A percentile compares a stretch with the other conserved stretches of the same genome.
Evolutionary conservation across 1,140 invertebrate genomes (phyloP).

Genomic region (Nebria ingens): DNA sequence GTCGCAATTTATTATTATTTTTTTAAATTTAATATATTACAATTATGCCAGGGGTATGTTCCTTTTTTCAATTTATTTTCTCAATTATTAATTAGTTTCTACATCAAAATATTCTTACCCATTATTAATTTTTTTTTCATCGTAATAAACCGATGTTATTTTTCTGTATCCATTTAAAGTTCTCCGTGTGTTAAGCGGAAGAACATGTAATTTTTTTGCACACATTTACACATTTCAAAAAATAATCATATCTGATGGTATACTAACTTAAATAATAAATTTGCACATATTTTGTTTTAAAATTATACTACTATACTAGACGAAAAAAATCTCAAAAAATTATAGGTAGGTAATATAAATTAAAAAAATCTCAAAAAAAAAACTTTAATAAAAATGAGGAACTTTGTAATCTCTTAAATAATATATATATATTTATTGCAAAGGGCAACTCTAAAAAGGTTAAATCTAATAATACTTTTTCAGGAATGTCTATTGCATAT

Average conservation of each 20-base stretch:
- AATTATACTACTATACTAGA: no score
- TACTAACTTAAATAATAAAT: no score
- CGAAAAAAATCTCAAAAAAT: no score
- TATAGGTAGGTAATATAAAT: no score
- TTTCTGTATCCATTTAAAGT: not conserved
- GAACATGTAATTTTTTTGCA: no score
- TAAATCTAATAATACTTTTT: slow-evolving; percentile 30
- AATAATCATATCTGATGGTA: no score
- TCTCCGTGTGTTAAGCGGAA: not conserved
- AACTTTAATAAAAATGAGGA: slow-evolving; percentile 9
- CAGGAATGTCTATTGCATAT: slow-evolving; percentile 30
- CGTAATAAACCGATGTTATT: not conserved
- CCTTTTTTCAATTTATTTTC: slow-evolving; percentile 24
- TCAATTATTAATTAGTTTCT: slow-evolving; percentile 20
- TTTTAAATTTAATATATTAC: slow-evolving; percentile 15
- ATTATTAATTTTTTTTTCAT: not conserved
- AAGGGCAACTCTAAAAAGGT: slow-evolving; percentile 1
- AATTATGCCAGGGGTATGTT: slow-evolving; percentile 33
- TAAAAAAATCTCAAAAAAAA: no score
- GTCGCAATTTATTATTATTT: not conserved
- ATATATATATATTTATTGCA: not conserved
- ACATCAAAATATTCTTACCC: slow-evolving; percentile 7
- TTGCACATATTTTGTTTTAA: no score
- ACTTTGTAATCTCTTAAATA: slow-evolving; percentile 4
- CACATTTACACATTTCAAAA: not conserved